Conservation (phyloP, 2,113 vertebrate genomes). For the Scolopax mira region DNA sequence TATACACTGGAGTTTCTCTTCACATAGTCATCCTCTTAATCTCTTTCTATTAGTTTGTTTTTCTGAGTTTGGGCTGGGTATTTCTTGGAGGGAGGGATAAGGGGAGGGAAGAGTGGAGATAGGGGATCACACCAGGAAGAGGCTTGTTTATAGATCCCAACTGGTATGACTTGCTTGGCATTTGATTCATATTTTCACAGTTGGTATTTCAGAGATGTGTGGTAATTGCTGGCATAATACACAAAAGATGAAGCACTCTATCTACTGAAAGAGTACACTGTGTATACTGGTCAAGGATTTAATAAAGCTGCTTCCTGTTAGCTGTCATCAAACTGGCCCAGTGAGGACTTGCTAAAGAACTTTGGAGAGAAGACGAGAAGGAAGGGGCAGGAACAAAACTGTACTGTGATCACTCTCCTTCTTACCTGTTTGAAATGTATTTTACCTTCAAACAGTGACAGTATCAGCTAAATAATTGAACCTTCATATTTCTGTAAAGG, state of each 20-base stretch:
- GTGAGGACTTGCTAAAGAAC: background rate
- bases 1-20: background rate
- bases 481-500: slow-evolving; percentile 23
- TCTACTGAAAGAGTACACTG: background rate
- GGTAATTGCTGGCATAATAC: background rate
- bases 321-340: background rate
- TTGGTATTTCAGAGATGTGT: background rate
- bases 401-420: rapidly evolving
- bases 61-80: background rate
- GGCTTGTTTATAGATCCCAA: background rate
- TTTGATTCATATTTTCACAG: background rate
- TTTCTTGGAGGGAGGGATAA: rapidly evolving
- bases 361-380: background rate
- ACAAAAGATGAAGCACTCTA: background rate
- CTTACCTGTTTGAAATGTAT: background rate
- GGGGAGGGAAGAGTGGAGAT: too few species aligned
- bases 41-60: background rate
- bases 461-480: slow-evolving; percentile 45
- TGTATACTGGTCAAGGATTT: rapidly evolving
- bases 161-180: background rate
- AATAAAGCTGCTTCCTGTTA: slow-evolving; percentile 4
- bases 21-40: background rate
- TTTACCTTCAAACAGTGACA: background rate
- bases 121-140: background rate
- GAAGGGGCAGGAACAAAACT: background rate